Evolutionary conservation across 2,113 vertebrate species (phyloP), one percentile per base, ranked within the genome.

Genomic region (Hiodon tergisus): DNA sequence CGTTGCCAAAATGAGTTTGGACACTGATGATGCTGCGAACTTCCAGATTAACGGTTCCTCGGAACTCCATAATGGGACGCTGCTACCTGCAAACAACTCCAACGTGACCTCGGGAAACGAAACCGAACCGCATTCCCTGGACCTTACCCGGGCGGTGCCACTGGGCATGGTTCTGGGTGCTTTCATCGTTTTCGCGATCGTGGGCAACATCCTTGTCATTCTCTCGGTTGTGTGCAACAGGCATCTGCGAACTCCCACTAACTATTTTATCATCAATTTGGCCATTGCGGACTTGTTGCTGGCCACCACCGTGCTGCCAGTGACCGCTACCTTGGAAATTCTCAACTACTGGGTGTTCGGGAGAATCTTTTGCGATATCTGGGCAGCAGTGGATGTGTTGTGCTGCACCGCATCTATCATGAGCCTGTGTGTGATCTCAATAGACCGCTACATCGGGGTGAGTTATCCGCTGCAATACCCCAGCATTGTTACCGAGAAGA

Each of bases 401-500:
- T 98, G 97, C 87, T 98, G 97, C 86, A 98, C 97, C 0, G 97
- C 97, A 61, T 98, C 97, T 78, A 98, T 98, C 78, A 88, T 98
- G 85, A 98, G 96, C 80, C 88, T 98, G 75, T 98, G 97, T 82
- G 95, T 95, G 75, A 98, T 98, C 70, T 98, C 97, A 83, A 97
- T 98, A 10, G 97, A 98, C 80, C 94, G 97, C 13, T 98, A 95
- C 81, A 95, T 98, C 7, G 97, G 97, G 4, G 97, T 98, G 10
- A 94, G 97, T 65, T 91, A 96, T 81, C 96, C 97, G 9, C 88
- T 98, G 76, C 96, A 92, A 82, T 98, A 98, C 81, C 97, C 95
- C 9, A 88, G 92, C 6, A 91, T 98, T 69, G 96, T 98, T 79
- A 98, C 97, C 0, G 93, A 95, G 78, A 94, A 81, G 85, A 92